A percentile compares a stretch with the other conserved stretches of the same genome.
phyloP scores from a whole-genome alignment of 2,797 vertebrate genomes.

The Odontamblyopus rebecca region DNA sequence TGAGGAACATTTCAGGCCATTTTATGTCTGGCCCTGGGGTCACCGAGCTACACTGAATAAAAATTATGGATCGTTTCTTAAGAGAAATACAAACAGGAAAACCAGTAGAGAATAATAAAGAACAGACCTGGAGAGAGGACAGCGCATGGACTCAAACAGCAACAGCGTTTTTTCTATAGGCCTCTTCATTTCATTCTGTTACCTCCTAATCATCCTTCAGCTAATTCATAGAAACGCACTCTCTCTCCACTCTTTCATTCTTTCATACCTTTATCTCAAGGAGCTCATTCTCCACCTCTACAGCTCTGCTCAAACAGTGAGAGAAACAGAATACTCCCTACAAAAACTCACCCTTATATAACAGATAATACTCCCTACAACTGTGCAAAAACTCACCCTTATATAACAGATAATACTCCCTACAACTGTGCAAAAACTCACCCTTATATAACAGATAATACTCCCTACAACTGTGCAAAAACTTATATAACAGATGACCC shows the following conservation, averaged over 20 bases:
- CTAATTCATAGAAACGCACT: background rate
- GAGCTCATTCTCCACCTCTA: no score
- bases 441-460: no score
- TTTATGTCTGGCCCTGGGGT: constrained; percentile 29
- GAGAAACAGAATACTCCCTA: no score
- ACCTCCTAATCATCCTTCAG: background rate
- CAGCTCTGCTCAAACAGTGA: no score
- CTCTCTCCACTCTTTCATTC: background rate
- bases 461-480: no score
- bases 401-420: no score
- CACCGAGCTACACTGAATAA: constrained; percentile 20
- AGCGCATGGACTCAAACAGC: background rate
- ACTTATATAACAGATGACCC: no score
- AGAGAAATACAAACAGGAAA: constrained; percentile 20
- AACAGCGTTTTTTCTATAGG: background rate
- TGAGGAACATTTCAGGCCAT: constrained; percentile 37
- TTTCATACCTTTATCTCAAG: no score
- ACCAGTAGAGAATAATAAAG: constrained; percentile 11
- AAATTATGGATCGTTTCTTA: constrained; percentile 21
- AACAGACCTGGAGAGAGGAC: background rate
- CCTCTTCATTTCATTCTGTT: background rate
- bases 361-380: no score
- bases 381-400: no score
- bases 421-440: no score
- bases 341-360: no score